Evolutionary conservation across 2,888 invertebrate genomes (phyloP).

Genomic region (Ferdinandea cuprea): DNA sequence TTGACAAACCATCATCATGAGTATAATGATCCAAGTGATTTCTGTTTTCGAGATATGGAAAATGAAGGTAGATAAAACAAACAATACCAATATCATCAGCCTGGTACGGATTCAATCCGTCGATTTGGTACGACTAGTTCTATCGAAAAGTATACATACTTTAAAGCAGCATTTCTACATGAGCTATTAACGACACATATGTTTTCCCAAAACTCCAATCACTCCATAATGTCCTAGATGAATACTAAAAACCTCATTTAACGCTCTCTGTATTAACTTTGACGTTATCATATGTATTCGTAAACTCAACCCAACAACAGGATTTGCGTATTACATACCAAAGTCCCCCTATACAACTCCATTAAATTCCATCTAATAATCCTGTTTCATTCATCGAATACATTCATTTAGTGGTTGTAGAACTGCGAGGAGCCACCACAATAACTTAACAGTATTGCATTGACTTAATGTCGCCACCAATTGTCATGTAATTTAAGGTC

Average conservation of each 20-base stretch:
- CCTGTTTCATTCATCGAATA: not conserved
- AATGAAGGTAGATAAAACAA: too few species aligned
- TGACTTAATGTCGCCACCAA: conserved; percentile 18
- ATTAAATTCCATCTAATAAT: conserved; percentile 11
- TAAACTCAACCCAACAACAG: not conserved
- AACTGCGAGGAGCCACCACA: not conserved
- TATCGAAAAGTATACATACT: too few species aligned
- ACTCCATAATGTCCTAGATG: not conserved
- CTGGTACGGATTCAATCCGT: too few species aligned
- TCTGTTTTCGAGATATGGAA: too few species aligned
- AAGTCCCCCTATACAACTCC: not conserved
- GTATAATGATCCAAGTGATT: too few species aligned
- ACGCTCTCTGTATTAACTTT: not conserved
- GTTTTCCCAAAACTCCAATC: too few species aligned
- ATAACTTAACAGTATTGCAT: conserved; percentile 5
- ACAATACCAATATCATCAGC: too few species aligned
- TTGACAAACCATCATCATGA: too few species aligned
- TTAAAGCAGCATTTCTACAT: too few species aligned
- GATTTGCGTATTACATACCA: too few species aligned
- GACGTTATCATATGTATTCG: not conserved
- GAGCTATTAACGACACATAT: too few species aligned
- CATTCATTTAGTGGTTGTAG: conserved; percentile 27
- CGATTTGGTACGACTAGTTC: too few species aligned
- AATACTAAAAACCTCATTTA: conserved; percentile 3
- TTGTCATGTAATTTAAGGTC: conserved; percentile 21